These are phyloP conservation scores for Kryptolebias ocellatus DNA, from an alignment of 2,797 vertebrate species.

Conservation along the genomic window DNA sequence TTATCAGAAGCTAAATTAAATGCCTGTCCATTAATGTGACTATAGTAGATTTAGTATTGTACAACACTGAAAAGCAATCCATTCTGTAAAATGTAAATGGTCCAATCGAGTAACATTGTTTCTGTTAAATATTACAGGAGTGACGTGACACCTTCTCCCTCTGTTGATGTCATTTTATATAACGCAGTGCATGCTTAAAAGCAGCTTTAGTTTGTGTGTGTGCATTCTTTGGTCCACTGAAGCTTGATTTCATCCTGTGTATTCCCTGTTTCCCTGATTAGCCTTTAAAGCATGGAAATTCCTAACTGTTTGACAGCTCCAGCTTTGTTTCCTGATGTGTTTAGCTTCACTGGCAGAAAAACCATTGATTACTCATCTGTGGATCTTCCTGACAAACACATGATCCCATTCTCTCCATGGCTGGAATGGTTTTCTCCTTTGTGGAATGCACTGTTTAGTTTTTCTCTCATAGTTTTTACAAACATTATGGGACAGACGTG, in stretches of 20 bases:
- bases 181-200: background rate
- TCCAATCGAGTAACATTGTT: background rate
- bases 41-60: background rate
- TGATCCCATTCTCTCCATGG: constrained; percentile 63
- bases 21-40: background rate
- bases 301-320: constrained; percentile 61
- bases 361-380: constrained; percentile 80
- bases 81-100: background rate
- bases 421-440: constrained; percentile 68
- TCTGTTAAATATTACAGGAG: background rate
- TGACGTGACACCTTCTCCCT: background rate
- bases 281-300: constrained; percentile 66
- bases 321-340: constrained; percentile 75
- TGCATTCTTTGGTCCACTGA: constrained; percentile 25
- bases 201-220: constrained; percentile 3
- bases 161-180: constrained; percentile 8
- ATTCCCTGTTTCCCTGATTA: constrained; percentile 72
- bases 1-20: background rate
- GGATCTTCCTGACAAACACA: constrained; percentile 82
- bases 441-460: constrained; percentile 80
- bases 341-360: constrained; percentile 70
- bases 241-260: constrained; percentile 62
- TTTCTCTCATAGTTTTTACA: constrained; percentile 70
- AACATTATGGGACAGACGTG: constrained; percentile 78
- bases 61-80: background rate